These are phyloP conservation scores for Lasioglossum oenotherae DNA, from an alignment of 2,888 invertebrate genomes.

Conservation along the genomic window DNA sequence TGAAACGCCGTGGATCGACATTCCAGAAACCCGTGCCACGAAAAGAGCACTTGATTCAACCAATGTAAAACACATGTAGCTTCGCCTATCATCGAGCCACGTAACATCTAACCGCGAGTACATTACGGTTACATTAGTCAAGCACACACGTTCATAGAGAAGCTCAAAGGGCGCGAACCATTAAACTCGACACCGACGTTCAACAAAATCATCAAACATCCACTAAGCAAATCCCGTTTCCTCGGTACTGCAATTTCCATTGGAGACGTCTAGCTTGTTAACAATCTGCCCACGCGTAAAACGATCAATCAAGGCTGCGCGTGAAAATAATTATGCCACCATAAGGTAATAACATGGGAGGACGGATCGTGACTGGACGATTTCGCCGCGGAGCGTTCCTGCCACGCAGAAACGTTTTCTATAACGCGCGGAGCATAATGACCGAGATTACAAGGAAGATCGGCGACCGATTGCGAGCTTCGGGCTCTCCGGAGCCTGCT, in stretches of 20 bases:
- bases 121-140: slow-evolving; percentile 55
- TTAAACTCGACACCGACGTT: background rate
- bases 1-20: background rate
- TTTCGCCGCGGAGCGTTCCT: slow-evolving; percentile 22
- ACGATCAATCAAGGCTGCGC: background rate
- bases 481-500: background rate
- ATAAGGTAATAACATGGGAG: slow-evolving; percentile 24
- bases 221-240: background rate
- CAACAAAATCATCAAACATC: background rate
- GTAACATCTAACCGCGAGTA: slow-evolving; percentile 46
- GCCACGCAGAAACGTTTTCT: slow-evolving; percentile 18
- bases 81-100: slow-evolving; percentile 40
- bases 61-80: slow-evolving; percentile 60
- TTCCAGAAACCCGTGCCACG: slow-evolving; percentile 24
- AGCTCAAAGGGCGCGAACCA: background rate
- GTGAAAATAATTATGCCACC: slow-evolving; percentile 35
- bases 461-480: slow-evolving; percentile 19
- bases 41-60: slow-evolving; percentile 50
- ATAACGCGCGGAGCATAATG: slow-evolving; percentile 26
- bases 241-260: background rate
- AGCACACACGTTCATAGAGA: background rate
- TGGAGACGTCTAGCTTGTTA: background rate
- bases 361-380: background rate
- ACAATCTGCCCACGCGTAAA: background rate
- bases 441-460: slow-evolving; percentile 38